These are phyloP conservation scores for Babylonia areolata DNA, from an alignment of 1,140 invertebrate genomes.

Conservation along the genomic window DNA sequence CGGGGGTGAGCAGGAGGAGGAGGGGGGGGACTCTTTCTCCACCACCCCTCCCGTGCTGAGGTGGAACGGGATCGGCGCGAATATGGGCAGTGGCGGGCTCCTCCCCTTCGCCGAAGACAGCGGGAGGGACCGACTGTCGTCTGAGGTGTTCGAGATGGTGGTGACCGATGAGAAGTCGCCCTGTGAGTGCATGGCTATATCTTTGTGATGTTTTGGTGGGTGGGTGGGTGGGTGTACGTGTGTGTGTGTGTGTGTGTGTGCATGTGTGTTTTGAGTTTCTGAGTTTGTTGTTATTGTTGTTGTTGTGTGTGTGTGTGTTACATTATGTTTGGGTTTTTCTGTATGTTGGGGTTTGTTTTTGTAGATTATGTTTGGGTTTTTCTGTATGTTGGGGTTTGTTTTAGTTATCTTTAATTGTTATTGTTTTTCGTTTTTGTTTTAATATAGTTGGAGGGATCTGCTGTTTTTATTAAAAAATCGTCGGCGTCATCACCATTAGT, in stretches of 20 bases:
- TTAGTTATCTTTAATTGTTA: too few relatives aligned
- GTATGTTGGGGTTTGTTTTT: not conserved
- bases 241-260: conserved; percentile 36
- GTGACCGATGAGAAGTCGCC: conserved; percentile 12
- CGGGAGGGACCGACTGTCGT: not conserved
- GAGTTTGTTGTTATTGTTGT: not conserved
- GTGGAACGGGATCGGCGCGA: not conserved
- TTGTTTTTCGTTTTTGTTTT: too few relatives aligned
- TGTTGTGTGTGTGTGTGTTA: conserved; percentile 25
- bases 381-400: not conserved
- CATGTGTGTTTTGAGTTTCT: not conserved
- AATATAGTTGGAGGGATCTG: too few relatives aligned
- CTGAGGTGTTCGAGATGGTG: conserved; percentile 19
- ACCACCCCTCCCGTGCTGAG: not conserved
- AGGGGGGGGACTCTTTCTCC: not conserved
- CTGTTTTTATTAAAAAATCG: too few relatives aligned
- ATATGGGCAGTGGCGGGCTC: not conserved
- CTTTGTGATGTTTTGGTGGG: not conserved
- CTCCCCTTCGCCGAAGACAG: not conserved
- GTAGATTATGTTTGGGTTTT: not conserved
- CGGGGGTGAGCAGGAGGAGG: not conserved
- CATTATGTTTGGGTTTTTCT: too few relatives aligned
- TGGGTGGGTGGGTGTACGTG: conserved; percentile 25
- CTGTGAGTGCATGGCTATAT: not conserved
- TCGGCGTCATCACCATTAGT: too few relatives aligned